Conservation (phyloP, 2,113 vertebrate species). For the Chauna torquata region DNA sequence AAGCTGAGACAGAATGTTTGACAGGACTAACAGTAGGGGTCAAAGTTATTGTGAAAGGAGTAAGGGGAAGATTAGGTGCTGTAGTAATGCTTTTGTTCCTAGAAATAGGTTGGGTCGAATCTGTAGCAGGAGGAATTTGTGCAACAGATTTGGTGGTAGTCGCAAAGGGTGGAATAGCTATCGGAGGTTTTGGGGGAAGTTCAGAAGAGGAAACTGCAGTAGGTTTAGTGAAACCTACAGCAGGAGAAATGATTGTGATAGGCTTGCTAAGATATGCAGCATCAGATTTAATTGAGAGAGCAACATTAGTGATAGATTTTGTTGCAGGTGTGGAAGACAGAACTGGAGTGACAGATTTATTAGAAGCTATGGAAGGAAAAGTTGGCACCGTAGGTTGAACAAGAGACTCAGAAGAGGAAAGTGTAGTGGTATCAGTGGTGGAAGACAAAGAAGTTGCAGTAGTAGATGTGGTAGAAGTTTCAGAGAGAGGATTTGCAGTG, state of each 20-base stretch:
- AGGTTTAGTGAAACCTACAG: constrained; percentile 28
- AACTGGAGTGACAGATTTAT: neutral
- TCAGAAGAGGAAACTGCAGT: constrained; percentile 8
- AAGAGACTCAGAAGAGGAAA: neutral
- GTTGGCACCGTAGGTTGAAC: neutral
- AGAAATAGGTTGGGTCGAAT: neutral
- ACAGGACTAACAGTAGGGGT: constrained; percentile 10
- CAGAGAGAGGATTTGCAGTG: neutral
- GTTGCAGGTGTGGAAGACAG: neutral
- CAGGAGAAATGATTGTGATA: constrained; percentile 19
- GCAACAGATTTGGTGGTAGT: neutral
- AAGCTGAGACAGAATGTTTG: constrained; percentile 19
- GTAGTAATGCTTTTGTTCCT: neutral
- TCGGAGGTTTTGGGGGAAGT: neutral
- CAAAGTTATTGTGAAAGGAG: constrained; percentile 32
- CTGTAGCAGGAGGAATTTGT: neutral
- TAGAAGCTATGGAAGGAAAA: neutral
- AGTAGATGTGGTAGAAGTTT: neutral
- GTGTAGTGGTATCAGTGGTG: neutral
- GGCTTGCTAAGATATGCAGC: neutral
- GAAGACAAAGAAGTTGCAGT: neutral
- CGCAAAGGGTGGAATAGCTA: neutral
- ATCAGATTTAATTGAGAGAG: neutral
- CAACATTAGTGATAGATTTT: neutral
- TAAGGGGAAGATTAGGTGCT: constrained; percentile 28